Evolutionary conservation across 1,140 invertebrate species (phyloP).

Genomic region (Drosophila tristis): DNA sequence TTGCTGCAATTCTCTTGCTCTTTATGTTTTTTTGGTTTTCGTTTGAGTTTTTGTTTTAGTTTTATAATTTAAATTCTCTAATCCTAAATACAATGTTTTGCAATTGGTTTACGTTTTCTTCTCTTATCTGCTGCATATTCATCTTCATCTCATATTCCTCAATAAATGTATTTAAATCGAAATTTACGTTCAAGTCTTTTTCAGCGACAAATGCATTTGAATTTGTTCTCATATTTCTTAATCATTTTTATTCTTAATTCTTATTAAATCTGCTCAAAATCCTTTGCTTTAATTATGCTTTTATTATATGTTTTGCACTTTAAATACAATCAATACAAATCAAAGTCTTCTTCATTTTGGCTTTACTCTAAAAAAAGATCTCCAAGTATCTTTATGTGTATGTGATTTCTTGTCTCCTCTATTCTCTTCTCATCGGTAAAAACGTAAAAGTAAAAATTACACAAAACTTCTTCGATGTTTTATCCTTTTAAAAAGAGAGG

Average conservation of each 20-base stretch:
- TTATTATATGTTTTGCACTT: conserved; percentile 69
- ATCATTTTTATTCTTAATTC: conserved; percentile 52
- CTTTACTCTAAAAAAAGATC: conserved; percentile 31
- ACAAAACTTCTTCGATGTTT: conserved; percentile 54
- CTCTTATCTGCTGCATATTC: conserved; percentile 23
- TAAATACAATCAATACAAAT: conserved; percentile 76
- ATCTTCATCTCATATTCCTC: conserved; percentile 29
- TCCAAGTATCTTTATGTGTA: conserved; percentile 22
- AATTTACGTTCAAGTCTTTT: conserved; percentile 83
- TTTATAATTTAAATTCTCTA: conserved; percentile 70
- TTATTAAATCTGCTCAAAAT: conserved; percentile 79
- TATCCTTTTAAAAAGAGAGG: conserved; percentile 37
- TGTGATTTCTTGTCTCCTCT: conserved; percentile 3
- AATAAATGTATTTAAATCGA: conserved; percentile 77
- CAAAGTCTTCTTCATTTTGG: conserved; percentile 67
- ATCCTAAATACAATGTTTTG: conserved; percentile 75
- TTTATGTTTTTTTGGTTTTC: conserved; percentile 34
- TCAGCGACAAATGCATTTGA: conserved; percentile 83
- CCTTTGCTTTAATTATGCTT: conserved; percentile 72
- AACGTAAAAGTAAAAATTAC: conserved; percentile 46
- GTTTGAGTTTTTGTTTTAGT: conserved; percentile 33
- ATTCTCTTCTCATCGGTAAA: conserved; percentile 10
- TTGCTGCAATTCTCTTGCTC: conserved; percentile 54
- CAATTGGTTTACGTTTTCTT: conserved; percentile 65
- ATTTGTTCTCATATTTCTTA: conserved; percentile 74